Percentiles rank a stretch among this genome's conserved stretches.
These are phyloP conservation scores for Oedothorax gibbosus DNA, from an alignment of 1,140 invertebrate genomes.

Conservation along the genomic window DNA sequence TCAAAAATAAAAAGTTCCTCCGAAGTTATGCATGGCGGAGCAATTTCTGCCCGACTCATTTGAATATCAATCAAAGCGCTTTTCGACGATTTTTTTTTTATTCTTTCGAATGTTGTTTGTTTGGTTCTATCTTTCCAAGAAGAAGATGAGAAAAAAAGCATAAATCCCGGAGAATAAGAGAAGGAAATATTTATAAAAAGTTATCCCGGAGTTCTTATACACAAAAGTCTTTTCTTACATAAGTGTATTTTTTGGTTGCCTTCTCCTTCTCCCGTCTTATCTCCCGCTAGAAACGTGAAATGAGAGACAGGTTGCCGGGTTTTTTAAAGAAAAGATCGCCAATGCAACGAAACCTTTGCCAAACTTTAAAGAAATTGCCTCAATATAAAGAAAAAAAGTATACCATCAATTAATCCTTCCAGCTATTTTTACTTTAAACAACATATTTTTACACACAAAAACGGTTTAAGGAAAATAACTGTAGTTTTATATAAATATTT, in stretches of 20 bases:
- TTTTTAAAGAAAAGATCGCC: too few species aligned
- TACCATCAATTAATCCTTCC: too few species aligned
- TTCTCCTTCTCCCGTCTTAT: not conserved
- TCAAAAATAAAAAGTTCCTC: constrained; percentile 1
- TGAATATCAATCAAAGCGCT: constrained; percentile 60
- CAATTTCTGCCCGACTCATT: constrained; percentile 47
- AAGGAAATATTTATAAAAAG: constrained; percentile 55
- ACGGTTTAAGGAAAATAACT: too few species aligned
- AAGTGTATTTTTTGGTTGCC: not conserved
- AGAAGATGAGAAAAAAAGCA: constrained; percentile 1
- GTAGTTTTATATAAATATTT: too few species aligned
- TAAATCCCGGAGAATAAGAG: constrained; percentile 7
- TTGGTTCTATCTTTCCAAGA: constrained; percentile 24
- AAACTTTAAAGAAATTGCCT: not conserved
- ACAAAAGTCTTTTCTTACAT: not conserved
- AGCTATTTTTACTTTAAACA: too few species aligned
- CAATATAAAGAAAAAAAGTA: too few species aligned
- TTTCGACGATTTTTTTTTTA: constrained; percentile 50
- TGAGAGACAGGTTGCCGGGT: not conserved
- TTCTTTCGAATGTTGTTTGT: constrained; percentile 39
- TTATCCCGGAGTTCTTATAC: constrained; percentile 2
- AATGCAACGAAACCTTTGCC: too few species aligned
- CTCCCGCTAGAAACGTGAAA: constrained; percentile 32
- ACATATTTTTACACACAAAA: too few species aligned
- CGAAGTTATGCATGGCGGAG: constrained; percentile 36